A percentile compares a stretch with the other conserved stretches of the same genome.
Evolutionary conservation across 2,113 vertebrate genomes (phyloP).

Genomic region (Vanacampus margaritifer): DNA sequence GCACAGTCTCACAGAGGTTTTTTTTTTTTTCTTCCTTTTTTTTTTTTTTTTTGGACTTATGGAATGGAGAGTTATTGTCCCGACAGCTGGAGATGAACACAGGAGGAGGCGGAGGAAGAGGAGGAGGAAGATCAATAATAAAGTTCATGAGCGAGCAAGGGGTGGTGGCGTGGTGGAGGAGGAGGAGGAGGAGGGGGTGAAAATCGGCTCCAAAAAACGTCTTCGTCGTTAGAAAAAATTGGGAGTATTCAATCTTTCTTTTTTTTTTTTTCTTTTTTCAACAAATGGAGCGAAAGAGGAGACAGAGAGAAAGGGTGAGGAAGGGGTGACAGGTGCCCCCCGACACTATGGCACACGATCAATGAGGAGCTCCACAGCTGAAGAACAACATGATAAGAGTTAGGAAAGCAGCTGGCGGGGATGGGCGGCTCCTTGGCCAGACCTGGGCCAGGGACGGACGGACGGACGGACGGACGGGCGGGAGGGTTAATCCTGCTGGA

Average conservation of each 20-base stretch:
- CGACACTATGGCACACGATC: conserved; percentile 80
- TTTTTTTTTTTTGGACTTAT: conserved; percentile 32
- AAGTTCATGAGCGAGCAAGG: conserved; percentile 73
- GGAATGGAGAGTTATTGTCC: conserved; percentile 82
- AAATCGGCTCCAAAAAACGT: conserved; percentile 66
- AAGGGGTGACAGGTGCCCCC: conserved; percentile 75
- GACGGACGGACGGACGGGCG: conserved; percentile 20
- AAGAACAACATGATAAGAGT: conserved; percentile 78
- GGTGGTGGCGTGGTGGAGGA: conserved; percentile 51
- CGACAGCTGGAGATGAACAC: conserved; percentile 79
- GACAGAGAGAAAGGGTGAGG: conserved; percentile 42
- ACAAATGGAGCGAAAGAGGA: conserved; percentile 74
- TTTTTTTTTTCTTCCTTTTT: conserved; percentile 12
- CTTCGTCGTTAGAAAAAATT: conserved; percentile 71
- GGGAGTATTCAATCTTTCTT: conserved; percentile 67
- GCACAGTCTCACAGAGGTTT: conserved; percentile 81
- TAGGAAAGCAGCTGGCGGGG: conserved; percentile 76
- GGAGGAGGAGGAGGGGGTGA: conserved; percentile 62
- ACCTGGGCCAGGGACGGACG: conserved; percentile 38
- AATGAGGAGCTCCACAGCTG: conserved; percentile 78
- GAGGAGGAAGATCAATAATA: conserved; percentile 80
- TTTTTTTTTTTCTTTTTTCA: conserved; percentile 60
- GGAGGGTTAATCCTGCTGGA: conserved; percentile 76
- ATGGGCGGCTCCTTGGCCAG: conserved; percentile 66
- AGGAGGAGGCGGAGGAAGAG: conserved; percentile 64